These are phyloP conservation scores for Adelognathus sp. DNA, from an alignment of 2,888 invertebrate genomes.

Conservation along the genomic window DNA sequence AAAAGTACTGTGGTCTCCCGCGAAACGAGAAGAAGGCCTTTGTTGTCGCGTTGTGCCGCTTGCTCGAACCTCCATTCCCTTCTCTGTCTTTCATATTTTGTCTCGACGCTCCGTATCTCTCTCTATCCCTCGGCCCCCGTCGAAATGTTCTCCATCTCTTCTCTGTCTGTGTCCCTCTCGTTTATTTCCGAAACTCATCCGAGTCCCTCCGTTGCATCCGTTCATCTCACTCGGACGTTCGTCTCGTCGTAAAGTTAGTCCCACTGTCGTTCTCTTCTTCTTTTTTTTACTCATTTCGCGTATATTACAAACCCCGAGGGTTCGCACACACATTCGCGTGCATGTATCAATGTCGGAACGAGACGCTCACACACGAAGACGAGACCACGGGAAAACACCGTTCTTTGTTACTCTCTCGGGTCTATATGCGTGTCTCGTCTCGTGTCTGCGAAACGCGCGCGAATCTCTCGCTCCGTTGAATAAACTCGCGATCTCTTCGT, in stretches of 20 bases:
- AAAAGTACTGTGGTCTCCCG: conserved; percentile 35
- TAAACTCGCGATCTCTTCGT: conserved; percentile 53
- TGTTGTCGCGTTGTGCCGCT: conserved; percentile 66
- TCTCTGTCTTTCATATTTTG: conserved; percentile 41
- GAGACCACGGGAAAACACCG: conserved; percentile 34
- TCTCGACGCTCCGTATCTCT: conserved; percentile 40
- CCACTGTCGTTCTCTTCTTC: conserved; percentile 38
- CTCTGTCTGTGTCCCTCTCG: conserved; percentile 43
- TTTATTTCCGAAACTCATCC: conserved; percentile 49
- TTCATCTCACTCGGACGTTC: conserved; percentile 42
- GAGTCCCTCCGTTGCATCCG: conserved; percentile 37
- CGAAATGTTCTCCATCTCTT: too few relatives aligned
- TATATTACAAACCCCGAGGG: neutral
- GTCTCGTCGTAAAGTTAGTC: conserved; percentile 47
- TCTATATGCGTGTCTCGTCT: conserved; percentile 18
- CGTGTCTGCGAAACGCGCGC: conserved; percentile 15
- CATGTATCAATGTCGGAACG: conserved; percentile 10
- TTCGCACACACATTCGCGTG: neutral
- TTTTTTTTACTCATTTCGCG: conserved; percentile 23
- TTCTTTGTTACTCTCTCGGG: conserved; percentile 47
- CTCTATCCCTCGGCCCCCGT: conserved; percentile 19
- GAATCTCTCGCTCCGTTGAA: conserved; percentile 52
- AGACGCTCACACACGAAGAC: conserved; percentile 30
- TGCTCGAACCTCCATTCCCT: conserved; percentile 67
- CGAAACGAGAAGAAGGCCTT: conserved; percentile 54